Conservation (phyloP, 37 sponge, comb jelly and placozoan genomes). For the Crambe crambe region DNA sequence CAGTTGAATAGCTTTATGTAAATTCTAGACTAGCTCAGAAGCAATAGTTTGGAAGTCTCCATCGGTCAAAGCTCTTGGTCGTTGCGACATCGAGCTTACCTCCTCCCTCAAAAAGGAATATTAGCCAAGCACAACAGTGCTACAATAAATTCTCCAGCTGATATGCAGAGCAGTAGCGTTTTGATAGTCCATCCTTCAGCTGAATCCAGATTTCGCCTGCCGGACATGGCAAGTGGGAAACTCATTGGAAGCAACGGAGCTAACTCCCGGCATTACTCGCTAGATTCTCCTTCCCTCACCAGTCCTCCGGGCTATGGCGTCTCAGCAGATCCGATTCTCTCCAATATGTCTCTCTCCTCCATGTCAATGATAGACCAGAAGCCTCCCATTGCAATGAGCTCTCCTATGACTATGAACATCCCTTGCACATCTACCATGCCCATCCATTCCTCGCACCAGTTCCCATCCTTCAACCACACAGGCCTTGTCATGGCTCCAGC, state of each 20-base stretch:
- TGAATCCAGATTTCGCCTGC: conserved; percentile 41
- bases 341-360: neutral
- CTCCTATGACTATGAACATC: conserved; percentile 2
- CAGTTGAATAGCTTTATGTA: neutral
- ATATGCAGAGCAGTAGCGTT: conserved; percentile 72
- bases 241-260: neutral
- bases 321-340: neutral
- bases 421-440: conserved; percentile 10
- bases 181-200: conserved; percentile 59
- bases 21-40: too few species aligned
- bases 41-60: too few species aligned
- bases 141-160: neutral
- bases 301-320: conserved; percentile 55
- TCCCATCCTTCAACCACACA: conserved; percentile 34
- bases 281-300: conserved; percentile 70
- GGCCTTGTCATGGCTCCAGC: conserved; percentile 51
- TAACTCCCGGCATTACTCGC: conserved; percentile 44
- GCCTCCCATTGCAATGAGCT: conserved; percentile 19
- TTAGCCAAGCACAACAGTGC: neutral
- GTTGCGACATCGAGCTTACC: too few species aligned
- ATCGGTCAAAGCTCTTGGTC: too few species aligned
- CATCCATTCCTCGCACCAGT: conserved; percentile 29
- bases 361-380: conserved; percentile 11
- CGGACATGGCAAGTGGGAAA: conserved; percentile 54
- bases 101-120: neutral